Conservation (phyloP, 2,797 vertebrate species). For the Ispidina lecontei region DNA sequence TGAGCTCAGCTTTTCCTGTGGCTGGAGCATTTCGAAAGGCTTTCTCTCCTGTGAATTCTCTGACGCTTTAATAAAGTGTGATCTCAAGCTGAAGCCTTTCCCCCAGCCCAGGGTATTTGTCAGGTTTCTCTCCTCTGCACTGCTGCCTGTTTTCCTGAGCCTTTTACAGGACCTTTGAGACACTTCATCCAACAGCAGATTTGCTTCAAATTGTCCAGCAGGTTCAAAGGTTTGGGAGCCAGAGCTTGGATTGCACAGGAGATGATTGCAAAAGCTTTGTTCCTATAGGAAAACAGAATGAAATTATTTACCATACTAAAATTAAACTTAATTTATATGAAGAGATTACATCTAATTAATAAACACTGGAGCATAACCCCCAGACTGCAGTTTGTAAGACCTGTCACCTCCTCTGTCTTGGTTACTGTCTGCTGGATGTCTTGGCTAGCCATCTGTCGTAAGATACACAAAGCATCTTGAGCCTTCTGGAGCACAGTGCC, state of each 20-base stretch:
- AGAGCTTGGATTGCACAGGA: background rate
- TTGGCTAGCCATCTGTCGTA: background rate
- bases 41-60: background rate
- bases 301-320: background rate
- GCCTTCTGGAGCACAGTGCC: background rate
- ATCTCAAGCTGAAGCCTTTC: background rate
- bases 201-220: background rate
- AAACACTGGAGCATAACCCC: background rate
- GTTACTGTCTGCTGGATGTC: conserved; percentile 10
- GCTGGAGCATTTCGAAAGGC: background rate
- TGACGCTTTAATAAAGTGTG: conserved; percentile 27
- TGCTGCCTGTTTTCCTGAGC: background rate
- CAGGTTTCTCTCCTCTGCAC: background rate
- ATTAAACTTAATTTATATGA: background rate
- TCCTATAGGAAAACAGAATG: background rate
- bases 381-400: background rate
- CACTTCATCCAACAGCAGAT: background rate
- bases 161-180: conserved; percentile 15
- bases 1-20: conserved; percentile 2
- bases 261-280: background rate
- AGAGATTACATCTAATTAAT: background rate
- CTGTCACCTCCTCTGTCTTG: background rate
- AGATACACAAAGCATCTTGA: background rate
- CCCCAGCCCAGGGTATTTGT: background rate
- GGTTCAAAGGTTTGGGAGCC: background rate